These are phyloP conservation scores for Hoplias malabaricus DNA, from an alignment of 2,113 vertebrate species.

Conservation along the genomic window DNA sequence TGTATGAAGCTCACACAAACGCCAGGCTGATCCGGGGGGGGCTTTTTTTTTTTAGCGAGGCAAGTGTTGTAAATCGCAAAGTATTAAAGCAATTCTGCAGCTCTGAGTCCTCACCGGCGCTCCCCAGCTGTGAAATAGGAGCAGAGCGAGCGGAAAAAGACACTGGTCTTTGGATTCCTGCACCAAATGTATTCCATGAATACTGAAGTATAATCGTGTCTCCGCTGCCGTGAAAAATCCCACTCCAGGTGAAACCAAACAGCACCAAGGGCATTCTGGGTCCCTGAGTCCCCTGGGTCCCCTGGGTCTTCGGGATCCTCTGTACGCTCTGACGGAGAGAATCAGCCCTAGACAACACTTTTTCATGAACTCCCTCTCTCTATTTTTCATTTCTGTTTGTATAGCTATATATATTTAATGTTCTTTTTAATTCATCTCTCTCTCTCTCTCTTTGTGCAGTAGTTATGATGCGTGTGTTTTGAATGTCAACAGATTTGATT, in stretches of 20 bases:
- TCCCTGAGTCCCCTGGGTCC: no score
- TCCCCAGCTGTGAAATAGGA: conserved; percentile 12
- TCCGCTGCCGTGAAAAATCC: background rate
- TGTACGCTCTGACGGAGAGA: no score
- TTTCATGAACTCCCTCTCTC: background rate
- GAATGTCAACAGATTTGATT: background rate
- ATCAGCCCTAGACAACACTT: no score
- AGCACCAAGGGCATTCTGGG: no score
- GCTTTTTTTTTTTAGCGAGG: background rate
- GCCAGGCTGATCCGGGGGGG: background rate
- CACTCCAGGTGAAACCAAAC: background rate
- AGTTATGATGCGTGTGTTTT: no score
- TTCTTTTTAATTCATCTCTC: background rate
- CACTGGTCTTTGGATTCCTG: conserved; percentile 15
- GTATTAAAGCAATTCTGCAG: background rate
- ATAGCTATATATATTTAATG: background rate
- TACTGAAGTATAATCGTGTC: background rate
- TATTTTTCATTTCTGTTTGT: background rate
- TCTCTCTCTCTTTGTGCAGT: background rate
- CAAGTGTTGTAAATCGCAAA: background rate
- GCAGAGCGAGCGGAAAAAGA: background rate
- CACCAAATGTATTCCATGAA: conserved; percentile 22
- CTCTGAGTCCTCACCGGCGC: background rate
- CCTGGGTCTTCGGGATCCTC: no score
- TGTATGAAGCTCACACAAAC: background rate